Base-by-base conservation (phyloP, 2,888 invertebrate species). In the Aplocera efformata region DNA sequence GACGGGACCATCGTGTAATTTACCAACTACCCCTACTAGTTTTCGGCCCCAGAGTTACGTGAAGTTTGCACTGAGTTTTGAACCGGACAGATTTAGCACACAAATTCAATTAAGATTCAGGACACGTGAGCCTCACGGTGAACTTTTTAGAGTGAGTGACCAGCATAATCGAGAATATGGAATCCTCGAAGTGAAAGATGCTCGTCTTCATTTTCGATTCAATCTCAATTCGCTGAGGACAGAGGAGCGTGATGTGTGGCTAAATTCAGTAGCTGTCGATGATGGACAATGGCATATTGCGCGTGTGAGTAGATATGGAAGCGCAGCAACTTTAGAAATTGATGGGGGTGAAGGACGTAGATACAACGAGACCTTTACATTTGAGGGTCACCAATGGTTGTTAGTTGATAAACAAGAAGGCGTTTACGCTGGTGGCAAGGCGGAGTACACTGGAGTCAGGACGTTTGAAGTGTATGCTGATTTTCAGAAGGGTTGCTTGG, bases 231-330 rank as follows among this genome's bases (percentile, higher is more conserved):
- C 96, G 9, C 82, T 96, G 50, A 90, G 96, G 50, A 96, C 97
- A 3, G 97, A 97, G 74, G 97, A 97, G 73, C 92, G 93, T 48
- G 95, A 96, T 67, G 93, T 98, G 58, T 96, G 96, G 95, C 85
- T 98, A 32, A 94, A 95, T 58, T 94, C 96, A 3, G 94, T 98
- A 13, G 92, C 94, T 1, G 97, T 98, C 1, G 96, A 97, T 67
- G 96, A 98, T 72, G 98, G 98, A 1, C 97, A 97, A 65, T 98
- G 98, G 98, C 98, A 99, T 72, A 96, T 96, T 36, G 97, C 97
- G 3, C 92, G 94, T 54, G 95, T 98, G 0, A 94, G 95, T 59
- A 91, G 98, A 38, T 96, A 96, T 59, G 98, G 98, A 24, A 96
- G 96, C 31, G 96, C 97, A 6, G 97, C 98, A 7, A 96, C 96